Percentiles rank a stretch among this genome's conserved stretches.
These are phyloP conservation scores for Ictalurus punctatus DNA, from an alignment of 2,113 vertebrate species.

Conservation along the genomic window DNA sequence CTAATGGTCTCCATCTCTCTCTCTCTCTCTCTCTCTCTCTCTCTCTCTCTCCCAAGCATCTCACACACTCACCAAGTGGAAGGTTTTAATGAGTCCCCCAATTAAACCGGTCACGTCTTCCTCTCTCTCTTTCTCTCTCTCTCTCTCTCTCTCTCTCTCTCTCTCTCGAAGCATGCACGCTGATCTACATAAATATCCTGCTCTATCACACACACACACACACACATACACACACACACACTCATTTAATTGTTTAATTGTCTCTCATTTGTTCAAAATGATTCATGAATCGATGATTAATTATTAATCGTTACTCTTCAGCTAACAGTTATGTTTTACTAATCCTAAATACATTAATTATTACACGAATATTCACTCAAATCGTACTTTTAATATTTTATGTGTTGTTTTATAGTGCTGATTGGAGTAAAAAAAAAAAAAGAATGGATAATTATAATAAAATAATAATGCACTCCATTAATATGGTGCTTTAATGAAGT, in stretches of 20 bases:
- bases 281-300: neutral
- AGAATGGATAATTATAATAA: no score
- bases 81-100: conserved; percentile 26
- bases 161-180: neutral
- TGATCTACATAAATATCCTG: neutral
- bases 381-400: neutral
- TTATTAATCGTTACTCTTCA: neutral
- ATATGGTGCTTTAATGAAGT: neutral
- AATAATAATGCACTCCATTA: neutral
- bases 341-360: neutral
- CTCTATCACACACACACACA: neutral
- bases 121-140: neutral
- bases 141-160: neutral
- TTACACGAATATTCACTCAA: neutral
- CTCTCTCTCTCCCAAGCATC: neutral
- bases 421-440: neutral
- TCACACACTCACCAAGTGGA: neutral
- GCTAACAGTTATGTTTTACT: no score
- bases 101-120: conserved; percentile 6
- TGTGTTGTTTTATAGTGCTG: neutral
- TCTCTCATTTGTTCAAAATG: conserved; percentile 12
- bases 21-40: neutral
- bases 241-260: no score
- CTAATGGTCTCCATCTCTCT: neutral
- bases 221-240: neutral